Evolutionary conservation across 2,113 vertebrate species (phyloP).

Genomic region (Cettia cetti): DNA sequence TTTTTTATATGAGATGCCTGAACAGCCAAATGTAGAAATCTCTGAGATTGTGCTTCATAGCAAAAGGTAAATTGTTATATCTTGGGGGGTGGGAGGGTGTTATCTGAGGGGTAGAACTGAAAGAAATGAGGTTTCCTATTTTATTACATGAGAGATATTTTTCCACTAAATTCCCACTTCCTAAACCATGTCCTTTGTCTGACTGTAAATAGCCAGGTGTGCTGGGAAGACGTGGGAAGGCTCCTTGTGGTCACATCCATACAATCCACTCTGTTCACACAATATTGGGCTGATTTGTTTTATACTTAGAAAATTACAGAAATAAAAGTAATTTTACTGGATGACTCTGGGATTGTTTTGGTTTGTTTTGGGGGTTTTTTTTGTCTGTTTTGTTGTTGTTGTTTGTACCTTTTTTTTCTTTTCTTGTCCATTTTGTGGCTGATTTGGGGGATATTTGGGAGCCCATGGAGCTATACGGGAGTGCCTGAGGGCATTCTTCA

Average conservation of each 20-base stretch:
- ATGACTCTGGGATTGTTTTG: background rate
- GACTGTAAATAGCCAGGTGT: conserved; percentile 35
- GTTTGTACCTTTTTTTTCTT: background rate
- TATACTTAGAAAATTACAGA: conserved; percentile 58
- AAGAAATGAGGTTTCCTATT: conserved; percentile 61
- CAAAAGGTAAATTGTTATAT: background rate
- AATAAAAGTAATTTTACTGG: conserved; percentile 68
- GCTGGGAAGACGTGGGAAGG: background rate
- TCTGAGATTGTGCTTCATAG: background rate
- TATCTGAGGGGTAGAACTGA: background rate
- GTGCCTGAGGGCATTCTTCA: conserved; percentile 54
- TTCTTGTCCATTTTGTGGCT: background rate
- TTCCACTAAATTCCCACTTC: conserved; percentile 43
- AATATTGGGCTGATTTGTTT: conserved; percentile 60
- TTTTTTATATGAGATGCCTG: background rate
- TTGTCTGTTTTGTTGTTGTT: background rate
- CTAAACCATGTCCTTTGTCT: background rate
- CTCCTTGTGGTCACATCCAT: conserved; percentile 36
- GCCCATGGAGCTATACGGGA: background rate
- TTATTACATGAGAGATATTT: conserved; percentile 65
- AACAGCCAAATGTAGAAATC: background rate
- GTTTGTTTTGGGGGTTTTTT: background rate
- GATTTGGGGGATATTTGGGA: conserved; percentile 10
- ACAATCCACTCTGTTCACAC: conserved; percentile 48
- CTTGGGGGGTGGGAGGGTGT: background rate